Evolutionary conservation across 2,797 vertebrate genomes (phyloP).

Genomic region (Rhabdomys pumilio): DNA sequence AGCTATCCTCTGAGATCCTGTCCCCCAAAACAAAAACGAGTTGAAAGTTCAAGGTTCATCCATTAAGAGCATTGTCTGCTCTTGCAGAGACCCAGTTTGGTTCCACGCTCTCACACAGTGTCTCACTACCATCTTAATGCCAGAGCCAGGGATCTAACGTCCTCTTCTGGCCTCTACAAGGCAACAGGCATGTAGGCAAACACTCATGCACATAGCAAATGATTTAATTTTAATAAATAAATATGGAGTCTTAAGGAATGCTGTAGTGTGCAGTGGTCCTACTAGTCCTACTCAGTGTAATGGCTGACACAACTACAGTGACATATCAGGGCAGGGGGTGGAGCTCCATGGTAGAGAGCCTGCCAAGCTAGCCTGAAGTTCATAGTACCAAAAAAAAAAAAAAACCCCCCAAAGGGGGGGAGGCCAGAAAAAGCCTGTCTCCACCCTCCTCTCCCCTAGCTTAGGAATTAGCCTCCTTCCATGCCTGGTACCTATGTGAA

Average conservation of each 20-base stretch:
- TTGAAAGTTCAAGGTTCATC: no score
- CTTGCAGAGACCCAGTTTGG: neutral
- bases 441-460: neutral
- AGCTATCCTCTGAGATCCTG: neutral
- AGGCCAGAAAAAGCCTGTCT: neutral
- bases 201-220: neutral
- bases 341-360: neutral
- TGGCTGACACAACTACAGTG: neutral
- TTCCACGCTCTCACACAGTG: neutral
- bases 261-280: no score
- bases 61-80: neutral
- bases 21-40: neutral
- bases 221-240: neutral
- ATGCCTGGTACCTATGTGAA: neutral
- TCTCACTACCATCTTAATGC: neutral
- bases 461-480: neutral
- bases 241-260: neutral
- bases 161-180: neutral
- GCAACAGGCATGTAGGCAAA: neutral
- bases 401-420: neutral
- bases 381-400: neutral
- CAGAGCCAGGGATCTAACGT: neutral
- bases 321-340: neutral
- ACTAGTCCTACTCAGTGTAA: no score
- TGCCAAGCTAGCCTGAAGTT: neutral